Base-by-base conservation (phyloP, 2,888 invertebrate genomes). In the Mystacides longicornis region DNA sequence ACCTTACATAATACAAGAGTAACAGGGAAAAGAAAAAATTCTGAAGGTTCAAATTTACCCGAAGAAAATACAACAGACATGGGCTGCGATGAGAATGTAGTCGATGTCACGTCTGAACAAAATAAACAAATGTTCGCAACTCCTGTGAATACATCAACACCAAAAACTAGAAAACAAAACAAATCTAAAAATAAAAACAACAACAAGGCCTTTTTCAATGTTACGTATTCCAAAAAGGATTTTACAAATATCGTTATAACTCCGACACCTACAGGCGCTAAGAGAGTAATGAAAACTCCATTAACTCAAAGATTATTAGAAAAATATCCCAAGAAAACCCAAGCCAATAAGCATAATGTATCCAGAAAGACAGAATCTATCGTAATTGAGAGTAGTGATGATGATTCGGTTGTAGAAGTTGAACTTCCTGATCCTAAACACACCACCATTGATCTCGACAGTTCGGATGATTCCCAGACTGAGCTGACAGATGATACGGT, bases 371-470 rank as follows among this genome's bases (percentile, higher is more conserved):
- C 18, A n/a, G 20, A 5, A 14, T 45, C 21, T 52, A 56, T 59
- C 2, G 21, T 45, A 37, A 45, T 61, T 20, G 55, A 59, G 1
- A 56, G 51, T 51, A 76, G 76, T 65, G 77, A 76, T 51, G 76
- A 76, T 67, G 77, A 77, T 42, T 57, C 55, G 60, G 76, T 77
- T 16, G 65, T 77, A 57, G 77, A 75, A 65, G 69, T 77, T 23
- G 71, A 67, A n/a, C 60, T 77, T 46, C 75, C 49, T n/a, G 16
- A 74, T 54, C 73, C 74, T 2, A 74, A 74, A 63, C 75, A 74
- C 0, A 20, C 54, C 22, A 53, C 58, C 7, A 75, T 77, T 49
- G 75, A 73, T 16, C 74, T 77, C 59, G 76, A 76, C 59, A 77
- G 76, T 64, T 77, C 77, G 14, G 77, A 77, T 64, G 77, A 77